Base-by-base conservation (phyloP, 2,113 vertebrate species). In the Notarius quadriscutis region DNA sequence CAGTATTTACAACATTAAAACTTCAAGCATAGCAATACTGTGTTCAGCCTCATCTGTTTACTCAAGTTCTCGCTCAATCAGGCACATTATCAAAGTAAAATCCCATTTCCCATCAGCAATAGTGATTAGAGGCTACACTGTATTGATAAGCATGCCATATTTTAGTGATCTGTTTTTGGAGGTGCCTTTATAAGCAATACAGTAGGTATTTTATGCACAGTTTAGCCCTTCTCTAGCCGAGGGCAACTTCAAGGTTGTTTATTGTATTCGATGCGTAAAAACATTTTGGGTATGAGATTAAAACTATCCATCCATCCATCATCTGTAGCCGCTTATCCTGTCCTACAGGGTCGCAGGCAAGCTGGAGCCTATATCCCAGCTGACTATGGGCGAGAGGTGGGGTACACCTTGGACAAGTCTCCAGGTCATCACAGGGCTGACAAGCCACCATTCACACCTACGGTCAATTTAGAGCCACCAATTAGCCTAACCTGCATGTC, bases 21-120 rank as follows among this genome's bases (percentile, higher is more conserved):
- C 57, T 78, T 83, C 60, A 41, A 67, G 71, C 81, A 84, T 41
- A 1, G 2, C 14, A 87, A 72, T 62, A 84, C 48, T 48, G 25
- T 30, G 67, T 84, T 84, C n/a, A 22, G 10, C 48, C 51, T 20
- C 14, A 17, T 20, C 78, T 12, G 14, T 58, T 58, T 30, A 62
- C 34, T 48, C 10, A 75, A 34, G 69, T 27, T 84, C 17, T 27
- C 65, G 5, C 1, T 34, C 69, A 75, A 58, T 27, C 41, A 63
- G 9, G 15, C 48, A 51, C 15, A 25, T 78, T 53, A 58, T 51
- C 17, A 84, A 83, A 53, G 58, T 78, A 34, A 5, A 53, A 30
- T 63, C 41, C 18, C 27, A 41, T 5, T 84, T 84, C 12, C 30
- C 72, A 5, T 41, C n/a, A 57, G 51, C 51, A 15, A 18, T 9